Base-by-base conservation (phyloP, 2,113 vertebrate genomes). In the Elaphurus davidianus region DNA sequence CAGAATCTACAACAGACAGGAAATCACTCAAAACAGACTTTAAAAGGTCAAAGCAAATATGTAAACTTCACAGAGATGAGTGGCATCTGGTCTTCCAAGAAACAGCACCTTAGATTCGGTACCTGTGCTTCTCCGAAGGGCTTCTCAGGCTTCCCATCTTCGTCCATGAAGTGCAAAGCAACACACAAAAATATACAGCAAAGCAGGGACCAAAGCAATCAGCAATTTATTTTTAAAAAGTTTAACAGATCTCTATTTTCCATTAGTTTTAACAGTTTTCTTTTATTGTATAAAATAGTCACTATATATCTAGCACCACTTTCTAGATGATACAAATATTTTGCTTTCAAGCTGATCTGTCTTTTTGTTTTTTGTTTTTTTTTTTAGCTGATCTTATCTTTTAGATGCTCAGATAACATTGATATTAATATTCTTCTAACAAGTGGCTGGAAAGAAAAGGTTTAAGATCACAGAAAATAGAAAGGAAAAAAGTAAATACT, bases 1-100 rank as follows among this genome's bases (percentile, higher is more conserved):
- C 84, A 59, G 95, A 92, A 79, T 30, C 79, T 76, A 55, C 28
- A 79, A 57, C 33, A 97, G 55, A 50, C 40, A 84, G 28, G 43
- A 87, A 90, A 87, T 33, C 40, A 84, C 78, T 95, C 89, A 55
- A 33, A 96, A 83, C 1, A 96, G 45, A 79, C 17, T 7, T 94
- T 5, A 45, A 95, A 92, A 82, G 55, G 71, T 74, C n/a, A 83
- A 57, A 74, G 52, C 57, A 47, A 74, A 93, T 14, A 27, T 25
- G 10, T 55, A 28, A 57, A 79, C 83, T 93, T 62, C 90, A 93
- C 21, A 74, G 57, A 45, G 25, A 47, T 11, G 11, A 28, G 1
- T 36, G 19, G 11, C 76, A 54, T 7, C 21, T 54, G 45, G 57
- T 27, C 10, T 83, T 86, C 60, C 8, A 45, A 52, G 57, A 90